These are phyloP conservation scores for Varanus komodoensis DNA, from an alignment of 2,113 vertebrate species.

Conservation along the genomic window DNA sequence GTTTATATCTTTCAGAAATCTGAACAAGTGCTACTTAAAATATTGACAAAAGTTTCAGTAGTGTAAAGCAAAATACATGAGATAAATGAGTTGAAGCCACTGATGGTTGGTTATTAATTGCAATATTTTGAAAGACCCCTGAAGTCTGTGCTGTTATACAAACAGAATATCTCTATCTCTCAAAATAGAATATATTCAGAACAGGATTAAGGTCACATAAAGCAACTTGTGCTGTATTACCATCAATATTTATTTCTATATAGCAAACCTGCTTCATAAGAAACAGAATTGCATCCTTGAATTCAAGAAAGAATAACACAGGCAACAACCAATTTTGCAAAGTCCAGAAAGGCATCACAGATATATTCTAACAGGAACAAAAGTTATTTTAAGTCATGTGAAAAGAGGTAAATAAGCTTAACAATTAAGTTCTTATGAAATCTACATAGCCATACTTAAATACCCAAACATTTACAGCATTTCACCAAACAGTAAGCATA, in stretches of 20 bases:
- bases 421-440: neutral
- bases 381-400: constrained; percentile 1
- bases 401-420: neutral
- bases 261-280: neutral
- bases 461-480: neutral
- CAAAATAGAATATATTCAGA: neutral
- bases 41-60: neutral
- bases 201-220: neutral
- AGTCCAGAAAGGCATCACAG: neutral
- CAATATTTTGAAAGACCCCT: neutral
- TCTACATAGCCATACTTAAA: neutral
- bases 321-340: neutral
- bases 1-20: constrained; percentile 1
- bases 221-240: neutral
- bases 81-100: constrained; percentile 25
- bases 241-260: neutral
- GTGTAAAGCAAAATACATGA: neutral
- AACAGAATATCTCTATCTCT: neutral
- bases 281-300: neutral
- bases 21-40: constrained; percentile 2
- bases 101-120: constrained; percentile 13
- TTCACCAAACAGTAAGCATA: constrained; percentile 20
- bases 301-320: neutral
- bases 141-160: neutral
- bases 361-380: neutral